Evolutionary conservation across 2,113 vertebrate genomes (phyloP).

Genomic region (Edolisoma coerulescens): DNA sequence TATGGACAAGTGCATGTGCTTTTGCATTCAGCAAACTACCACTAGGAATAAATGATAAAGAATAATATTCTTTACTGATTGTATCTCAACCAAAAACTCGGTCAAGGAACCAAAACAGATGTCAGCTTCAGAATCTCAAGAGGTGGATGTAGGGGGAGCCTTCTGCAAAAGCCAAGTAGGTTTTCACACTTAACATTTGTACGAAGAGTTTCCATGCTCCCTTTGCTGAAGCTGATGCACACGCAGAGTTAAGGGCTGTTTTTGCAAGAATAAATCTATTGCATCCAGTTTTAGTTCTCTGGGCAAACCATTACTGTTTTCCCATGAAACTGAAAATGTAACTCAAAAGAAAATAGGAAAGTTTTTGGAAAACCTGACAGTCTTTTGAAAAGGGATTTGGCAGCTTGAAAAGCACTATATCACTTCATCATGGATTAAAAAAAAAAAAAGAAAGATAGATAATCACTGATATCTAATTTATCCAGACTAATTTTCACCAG

Average conservation of each 20-base stretch:
- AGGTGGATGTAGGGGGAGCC: not conserved
- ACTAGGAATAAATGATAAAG: constrained; percentile 44
- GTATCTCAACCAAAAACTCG: not conserved
- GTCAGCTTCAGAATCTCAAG: constrained; percentile 52
- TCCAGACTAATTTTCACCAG: not conserved
- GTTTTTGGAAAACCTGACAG: not conserved
- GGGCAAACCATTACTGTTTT: constrained; percentile 37
- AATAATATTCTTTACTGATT: not conserved
- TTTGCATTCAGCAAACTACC: constrained; percentile 36
- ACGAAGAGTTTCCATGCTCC: not conserved
- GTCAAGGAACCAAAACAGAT: constrained; percentile 47
- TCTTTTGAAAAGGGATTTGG: not conserved
- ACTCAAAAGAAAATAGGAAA: not conserved
- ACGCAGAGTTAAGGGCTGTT: not conserved
- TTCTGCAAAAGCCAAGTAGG: constrained; percentile 5
- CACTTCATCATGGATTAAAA: not conserved
- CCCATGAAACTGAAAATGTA: not conserved
- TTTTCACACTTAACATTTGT: constrained; percentile 10
- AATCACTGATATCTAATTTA: not conserved
- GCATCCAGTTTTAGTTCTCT: not conserved
- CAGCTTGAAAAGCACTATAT: not conserved
- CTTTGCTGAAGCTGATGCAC: not conserved
- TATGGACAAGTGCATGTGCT: constrained; percentile 10
- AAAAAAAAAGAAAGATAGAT: not conserved
- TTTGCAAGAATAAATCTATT: not conserved